Conservation (phyloP, 2,888 invertebrate species). For the Camptogramma bilineatum region DNA sequence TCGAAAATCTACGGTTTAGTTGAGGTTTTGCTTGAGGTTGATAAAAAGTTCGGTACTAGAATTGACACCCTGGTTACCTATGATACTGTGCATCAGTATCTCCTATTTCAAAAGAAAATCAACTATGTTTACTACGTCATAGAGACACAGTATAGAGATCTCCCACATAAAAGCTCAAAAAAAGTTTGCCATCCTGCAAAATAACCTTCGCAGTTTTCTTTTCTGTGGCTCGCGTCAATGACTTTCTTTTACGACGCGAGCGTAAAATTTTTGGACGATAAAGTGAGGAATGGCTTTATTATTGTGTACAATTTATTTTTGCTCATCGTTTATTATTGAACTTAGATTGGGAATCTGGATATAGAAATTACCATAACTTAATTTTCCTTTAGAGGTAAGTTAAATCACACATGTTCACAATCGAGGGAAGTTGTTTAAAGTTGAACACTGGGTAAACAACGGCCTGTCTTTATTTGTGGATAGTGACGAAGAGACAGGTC, state of each 20-base stretch:
- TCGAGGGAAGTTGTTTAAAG: no score
- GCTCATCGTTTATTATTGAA: constrained; percentile 33
- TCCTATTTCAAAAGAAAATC: constrained; percentile 25
- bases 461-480: no score
- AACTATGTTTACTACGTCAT: constrained; percentile 19
- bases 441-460: no score
- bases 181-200: background rate
- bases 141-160: constrained; percentile 27
- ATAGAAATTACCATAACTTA: no score
- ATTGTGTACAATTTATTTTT: constrained; percentile 32
- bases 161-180: background rate
- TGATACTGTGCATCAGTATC: constrained; percentile 4
- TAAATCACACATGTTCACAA: no score
- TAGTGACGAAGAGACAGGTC: no score
- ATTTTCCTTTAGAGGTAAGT: no score
- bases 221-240: constrained; percentile 37
- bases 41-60: no score
- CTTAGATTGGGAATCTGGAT: constrained; percentile 28
- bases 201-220: constrained; percentile 9
- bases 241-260: constrained; percentile 44
- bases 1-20: no score
- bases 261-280: constrained; percentile 41
- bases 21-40: no score
- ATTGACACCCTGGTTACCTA: background rate
- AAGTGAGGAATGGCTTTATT: constrained; percentile 41